Evolutionary conservation across 1,140 invertebrate species (phyloP).

Genomic region (Aphaenogaster rudis): DNA sequence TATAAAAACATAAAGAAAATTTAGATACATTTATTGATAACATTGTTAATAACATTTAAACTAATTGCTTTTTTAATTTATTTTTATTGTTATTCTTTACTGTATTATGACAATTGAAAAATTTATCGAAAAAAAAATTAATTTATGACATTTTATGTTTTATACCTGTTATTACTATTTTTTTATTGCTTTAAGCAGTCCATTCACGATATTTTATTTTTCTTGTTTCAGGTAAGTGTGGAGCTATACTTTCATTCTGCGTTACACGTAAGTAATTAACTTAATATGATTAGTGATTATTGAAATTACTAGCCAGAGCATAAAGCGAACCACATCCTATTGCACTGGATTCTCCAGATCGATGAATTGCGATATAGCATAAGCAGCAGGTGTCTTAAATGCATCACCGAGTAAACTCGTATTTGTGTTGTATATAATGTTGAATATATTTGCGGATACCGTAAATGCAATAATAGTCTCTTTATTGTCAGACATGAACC

Average conservation of each 20-base stretch:
- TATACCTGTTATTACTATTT: neutral
- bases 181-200: neutral
- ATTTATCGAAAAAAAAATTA: neutral
- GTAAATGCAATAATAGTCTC: neutral
- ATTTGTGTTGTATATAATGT: neutral
- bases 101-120: neutral
- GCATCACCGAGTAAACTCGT: neutral
- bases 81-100: neutral
- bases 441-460: neutral
- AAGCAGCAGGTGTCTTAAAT: constrained; percentile 1
- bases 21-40: too few species aligned
- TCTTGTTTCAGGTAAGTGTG: constrained; percentile 60
- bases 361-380: neutral
- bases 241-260: constrained; percentile 19
- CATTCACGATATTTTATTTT: constrained; percentile 2
- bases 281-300: neutral
- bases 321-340: constrained; percentile 21
- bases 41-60: neutral
- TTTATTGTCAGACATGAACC: neutral
- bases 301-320: neutral
- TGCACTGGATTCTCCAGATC: neutral
- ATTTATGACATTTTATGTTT: neutral
- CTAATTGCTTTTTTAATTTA: neutral
- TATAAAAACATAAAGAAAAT: too few species aligned
- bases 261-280: constrained; percentile 45